Percentiles rank a stretch among this genome's conserved stretches.
Conservation (phyloP, 2,888 invertebrate species). For the Drosophila phalerata region DNA sequence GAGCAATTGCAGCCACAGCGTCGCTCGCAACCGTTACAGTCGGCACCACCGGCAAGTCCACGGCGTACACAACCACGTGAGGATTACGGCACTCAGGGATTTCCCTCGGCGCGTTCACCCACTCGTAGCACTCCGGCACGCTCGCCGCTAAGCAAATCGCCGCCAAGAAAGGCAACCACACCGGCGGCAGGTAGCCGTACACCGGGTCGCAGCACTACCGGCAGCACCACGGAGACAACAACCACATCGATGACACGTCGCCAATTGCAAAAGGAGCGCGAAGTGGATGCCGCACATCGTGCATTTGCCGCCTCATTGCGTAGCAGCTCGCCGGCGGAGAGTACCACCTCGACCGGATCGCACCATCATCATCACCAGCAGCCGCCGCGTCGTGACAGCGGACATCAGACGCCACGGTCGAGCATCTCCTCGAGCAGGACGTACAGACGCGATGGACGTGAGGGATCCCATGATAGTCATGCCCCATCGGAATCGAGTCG, state of each 20-base stretch:
- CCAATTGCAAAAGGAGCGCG: constrained; percentile 81
- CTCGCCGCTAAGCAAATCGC: constrained; percentile 57
- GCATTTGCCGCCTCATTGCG: constrained; percentile 91
- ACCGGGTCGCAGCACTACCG: constrained; percentile 37
- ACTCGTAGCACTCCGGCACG: constrained; percentile 36
- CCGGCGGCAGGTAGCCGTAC: constrained; percentile 23
- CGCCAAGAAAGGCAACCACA: constrained; percentile 37
- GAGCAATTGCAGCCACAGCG: constrained; percentile 28
- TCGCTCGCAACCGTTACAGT: constrained; percentile 35
- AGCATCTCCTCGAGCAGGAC: constrained; percentile 81
- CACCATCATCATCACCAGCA: constrained; percentile 20
- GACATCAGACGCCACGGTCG: constrained; percentile 78
- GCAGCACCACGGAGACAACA: constrained; percentile 54
- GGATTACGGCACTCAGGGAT: constrained; percentile 68
- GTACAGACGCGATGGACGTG: constrained; percentile 79
- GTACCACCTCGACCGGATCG: constrained; percentile 72
- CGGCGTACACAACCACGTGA: constrained; percentile 43
- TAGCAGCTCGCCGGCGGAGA: constrained; percentile 88
- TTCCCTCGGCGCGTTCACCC: constrained; percentile 65
- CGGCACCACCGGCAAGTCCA: constrained; percentile 32
- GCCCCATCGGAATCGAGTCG: constrained; percentile 84
- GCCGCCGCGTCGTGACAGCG: constrained; percentile 86
- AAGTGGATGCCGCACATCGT: constrained; percentile 89
- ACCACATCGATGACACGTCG: constrained; percentile 59
- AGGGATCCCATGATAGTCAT: constrained; percentile 84